Conservation (phyloP, 1,140 invertebrate genomes). For the Eurytemora carolleeae region DNA sequence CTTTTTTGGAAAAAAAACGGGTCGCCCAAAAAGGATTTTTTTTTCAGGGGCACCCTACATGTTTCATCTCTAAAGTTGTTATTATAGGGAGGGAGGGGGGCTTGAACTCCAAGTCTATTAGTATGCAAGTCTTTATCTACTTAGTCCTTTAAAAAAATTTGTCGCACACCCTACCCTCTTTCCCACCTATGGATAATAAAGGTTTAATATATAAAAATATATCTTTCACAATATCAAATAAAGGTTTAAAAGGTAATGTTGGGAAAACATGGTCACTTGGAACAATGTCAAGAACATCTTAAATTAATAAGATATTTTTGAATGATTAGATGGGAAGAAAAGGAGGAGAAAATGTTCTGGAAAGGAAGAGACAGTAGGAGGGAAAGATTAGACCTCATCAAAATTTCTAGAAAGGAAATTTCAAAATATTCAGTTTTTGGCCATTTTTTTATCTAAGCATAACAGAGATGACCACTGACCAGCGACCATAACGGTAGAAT, state of each 20-base stretch:
- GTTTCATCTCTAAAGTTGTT: no score
- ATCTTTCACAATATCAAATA: slow-evolving; percentile 14
- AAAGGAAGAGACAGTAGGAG: slow-evolving; percentile 67
- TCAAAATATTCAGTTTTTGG: neutral
- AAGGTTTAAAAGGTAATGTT: neutral
- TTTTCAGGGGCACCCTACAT: no score
- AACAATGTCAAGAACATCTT: neutral
- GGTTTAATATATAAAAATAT: no score
- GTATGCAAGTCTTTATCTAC: no score
- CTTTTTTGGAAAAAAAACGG: neutral
- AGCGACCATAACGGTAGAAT: neutral
- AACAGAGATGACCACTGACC: no score
- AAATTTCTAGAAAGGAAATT: slow-evolving; percentile 37
- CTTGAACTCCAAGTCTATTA: no score
- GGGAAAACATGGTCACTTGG: neutral
- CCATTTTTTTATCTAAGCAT: no score
- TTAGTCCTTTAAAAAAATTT: no score
- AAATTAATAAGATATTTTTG: neutral
- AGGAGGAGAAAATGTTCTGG: slow-evolving; percentile 63
- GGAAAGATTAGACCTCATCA: slow-evolving; percentile 59
- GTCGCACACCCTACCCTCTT: neutral
- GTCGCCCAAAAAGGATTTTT: slow-evolving; percentile 20
- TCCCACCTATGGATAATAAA: no score
- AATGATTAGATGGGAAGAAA: slow-evolving; percentile 40
- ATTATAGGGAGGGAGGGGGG: no score